Conservation (phyloP, 2,797 vertebrate species). For the Onychomys torridus region DNA sequence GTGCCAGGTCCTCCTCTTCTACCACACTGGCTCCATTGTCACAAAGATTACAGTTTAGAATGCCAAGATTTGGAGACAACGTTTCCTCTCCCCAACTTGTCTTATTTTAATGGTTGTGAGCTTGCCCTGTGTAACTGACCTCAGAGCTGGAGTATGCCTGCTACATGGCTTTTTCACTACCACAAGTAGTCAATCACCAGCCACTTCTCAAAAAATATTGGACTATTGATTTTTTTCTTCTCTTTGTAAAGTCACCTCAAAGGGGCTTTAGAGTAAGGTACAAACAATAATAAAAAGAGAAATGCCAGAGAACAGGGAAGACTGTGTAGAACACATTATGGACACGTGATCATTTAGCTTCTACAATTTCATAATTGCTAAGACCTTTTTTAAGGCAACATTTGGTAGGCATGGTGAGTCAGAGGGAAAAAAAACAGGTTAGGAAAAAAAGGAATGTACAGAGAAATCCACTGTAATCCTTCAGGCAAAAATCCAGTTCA, state of each 20-base stretch:
- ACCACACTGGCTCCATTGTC: neutral
- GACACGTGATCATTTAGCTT: neutral
- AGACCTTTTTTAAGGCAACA: neutral
- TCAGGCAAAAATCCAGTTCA: constrained; percentile 54
- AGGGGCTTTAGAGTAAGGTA: neutral
- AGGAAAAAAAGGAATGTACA: neutral
- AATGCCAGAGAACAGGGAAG: neutral
- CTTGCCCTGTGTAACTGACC: neutral
- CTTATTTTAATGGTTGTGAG: neutral
- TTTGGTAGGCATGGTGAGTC: neutral
- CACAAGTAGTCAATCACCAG: neutral
- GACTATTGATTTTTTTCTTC: constrained; percentile 18
- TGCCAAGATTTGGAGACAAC: neutral
- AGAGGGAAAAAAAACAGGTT: neutral
- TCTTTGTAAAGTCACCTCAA: neutral
- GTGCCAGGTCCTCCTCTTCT: neutral
- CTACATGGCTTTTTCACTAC: neutral
- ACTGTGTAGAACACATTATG: neutral
- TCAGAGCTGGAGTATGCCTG: constrained; percentile 1
- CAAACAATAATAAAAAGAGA: constrained; percentile 44
- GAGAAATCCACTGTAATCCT: constrained; percentile 6
- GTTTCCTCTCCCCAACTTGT: neutral
- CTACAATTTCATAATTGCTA: neutral
- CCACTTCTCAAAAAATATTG: constrained; percentile 1
- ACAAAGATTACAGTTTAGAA: neutral